Evolutionary conservation across 2,888 invertebrate species (phyloP).

Genomic region (Romanomermis culicivorax): DNA sequence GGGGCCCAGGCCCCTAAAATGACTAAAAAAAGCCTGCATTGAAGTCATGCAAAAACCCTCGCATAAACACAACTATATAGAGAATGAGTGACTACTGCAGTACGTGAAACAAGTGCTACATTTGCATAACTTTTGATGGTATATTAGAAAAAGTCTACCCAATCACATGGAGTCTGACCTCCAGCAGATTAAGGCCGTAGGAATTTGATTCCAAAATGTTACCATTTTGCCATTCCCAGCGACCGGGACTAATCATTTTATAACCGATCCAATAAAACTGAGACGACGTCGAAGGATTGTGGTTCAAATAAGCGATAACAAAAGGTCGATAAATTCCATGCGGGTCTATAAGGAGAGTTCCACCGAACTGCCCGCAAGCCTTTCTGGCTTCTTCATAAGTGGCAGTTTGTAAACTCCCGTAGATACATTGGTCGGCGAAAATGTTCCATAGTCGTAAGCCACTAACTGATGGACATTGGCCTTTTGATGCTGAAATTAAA

Average conservation of each 20-base stretch:
- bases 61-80: no score
- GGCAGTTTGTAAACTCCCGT: slow-evolving; percentile 4
- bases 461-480: slow-evolving; percentile 6
- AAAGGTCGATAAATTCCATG: not conserved
- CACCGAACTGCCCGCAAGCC: slow-evolving; percentile 1
- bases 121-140: no score
- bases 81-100: no score
- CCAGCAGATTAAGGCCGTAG: no score
- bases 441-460: slow-evolving; percentile 5
- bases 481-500: slow-evolving; percentile 8
- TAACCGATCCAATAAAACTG: slow-evolving; percentile 10
- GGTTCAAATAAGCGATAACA: not conserved
- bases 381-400: slow-evolving; percentile 7
- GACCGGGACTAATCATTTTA: not conserved
- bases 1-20: no score
- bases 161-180: no score
- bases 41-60: no score
- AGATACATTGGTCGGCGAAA: slow-evolving; percentile 5
- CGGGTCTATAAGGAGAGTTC: not conserved
- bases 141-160: no score
- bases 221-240: slow-evolving; percentile 8
- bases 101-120: no score
- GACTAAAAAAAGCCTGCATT: no score
- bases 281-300: not conserved
- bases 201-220: no score